A percentile compares a stretch with the other conserved stretches of the same genome.
phyloP scores from a whole-genome alignment of 2,113 vertebrate species.

The Cercocebus atys region DNA sequence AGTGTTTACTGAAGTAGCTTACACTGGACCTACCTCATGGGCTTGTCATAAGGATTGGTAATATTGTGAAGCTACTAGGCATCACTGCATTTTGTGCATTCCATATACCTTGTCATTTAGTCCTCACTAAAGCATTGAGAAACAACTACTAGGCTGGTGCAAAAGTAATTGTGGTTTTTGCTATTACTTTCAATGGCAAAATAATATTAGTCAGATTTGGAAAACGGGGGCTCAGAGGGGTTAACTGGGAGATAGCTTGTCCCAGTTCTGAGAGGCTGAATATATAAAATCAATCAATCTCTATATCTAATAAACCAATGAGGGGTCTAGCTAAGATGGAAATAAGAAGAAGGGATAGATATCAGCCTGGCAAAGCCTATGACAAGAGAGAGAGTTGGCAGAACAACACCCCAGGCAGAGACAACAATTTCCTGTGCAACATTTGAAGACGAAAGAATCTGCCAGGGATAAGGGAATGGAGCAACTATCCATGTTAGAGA shows the following conservation, averaged over 20 bases:
- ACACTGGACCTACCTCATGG: fast-evolving
- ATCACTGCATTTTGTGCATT: background rate
- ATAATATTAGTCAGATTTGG: background rate
- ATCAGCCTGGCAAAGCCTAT: background rate
- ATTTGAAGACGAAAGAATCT: background rate
- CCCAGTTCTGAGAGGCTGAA: too few relatives aligned
- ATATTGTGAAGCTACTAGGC: background rate
- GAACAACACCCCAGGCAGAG: background rate
- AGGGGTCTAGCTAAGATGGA: background rate
- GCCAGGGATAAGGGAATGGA: background rate
- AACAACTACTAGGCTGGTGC: background rate
- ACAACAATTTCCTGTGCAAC: too few relatives aligned
- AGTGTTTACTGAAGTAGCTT: background rate
- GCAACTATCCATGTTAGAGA: background rate
- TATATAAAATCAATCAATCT: background rate
- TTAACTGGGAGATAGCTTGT: background rate
- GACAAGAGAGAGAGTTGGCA: background rate
- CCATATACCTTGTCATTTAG: background rate
- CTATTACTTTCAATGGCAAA: too few relatives aligned
- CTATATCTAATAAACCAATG: background rate
- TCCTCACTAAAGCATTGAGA: background rate
- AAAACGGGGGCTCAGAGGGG: background rate
- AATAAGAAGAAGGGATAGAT: background rate
- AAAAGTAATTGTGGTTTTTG: too few relatives aligned
- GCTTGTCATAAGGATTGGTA: background rate